Evolutionary conservation across 2,888 invertebrate species (phyloP), one percentile per base, ranked within the genome.

Genomic region (Helicoverpa assulta): DNA sequence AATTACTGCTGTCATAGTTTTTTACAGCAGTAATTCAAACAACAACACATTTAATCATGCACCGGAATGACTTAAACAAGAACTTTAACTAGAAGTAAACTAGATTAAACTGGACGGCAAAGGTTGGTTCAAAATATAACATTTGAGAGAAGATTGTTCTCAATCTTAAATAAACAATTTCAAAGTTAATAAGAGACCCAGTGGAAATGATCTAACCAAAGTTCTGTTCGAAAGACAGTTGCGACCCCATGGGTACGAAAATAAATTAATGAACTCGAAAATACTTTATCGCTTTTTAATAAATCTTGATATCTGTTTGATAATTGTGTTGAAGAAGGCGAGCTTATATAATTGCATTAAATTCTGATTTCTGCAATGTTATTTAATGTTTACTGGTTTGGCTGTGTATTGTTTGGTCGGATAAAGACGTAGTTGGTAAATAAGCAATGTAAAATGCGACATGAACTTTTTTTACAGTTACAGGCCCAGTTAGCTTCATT

Each of bases 121-220:
- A 10, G 40, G 33, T 57, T 52, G 0, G 56, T 59, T 59, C 56
- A 40, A 12, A 52, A 3, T 19, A 33, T 5, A 18, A 12, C 43
- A 43, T 10, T n/a, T 8, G 0, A 55, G 56, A 2, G 2, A 14
- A n/a, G 18, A 16, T 58, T 12, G 10, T n/a, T 68, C 55, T 10
- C 29, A 52, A 61, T 6, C 43, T 56, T 18, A 60, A 33, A 54
- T 33, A 70, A 53, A 19, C 0, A 18, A 47, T 58, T 47, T 10
- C 3, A n/a, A 21, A 56, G 33, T 64, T 29, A 52, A 4, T 51
- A 37, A 47, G 14, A 2, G 53, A 14, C n/a, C 18, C 19, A 33
- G 29, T 14, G 26, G 53, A 66, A 60, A 14, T n/a, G 16, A 51
- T 43, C 50, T 47, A 14, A 10, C 7, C 29, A 16, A 76, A 54